Percentiles rank a stretch among this genome's conserved stretches.
phyloP scores from a whole-genome alignment of 2,113 vertebrate species.

The Macaca mulatta region DNA sequence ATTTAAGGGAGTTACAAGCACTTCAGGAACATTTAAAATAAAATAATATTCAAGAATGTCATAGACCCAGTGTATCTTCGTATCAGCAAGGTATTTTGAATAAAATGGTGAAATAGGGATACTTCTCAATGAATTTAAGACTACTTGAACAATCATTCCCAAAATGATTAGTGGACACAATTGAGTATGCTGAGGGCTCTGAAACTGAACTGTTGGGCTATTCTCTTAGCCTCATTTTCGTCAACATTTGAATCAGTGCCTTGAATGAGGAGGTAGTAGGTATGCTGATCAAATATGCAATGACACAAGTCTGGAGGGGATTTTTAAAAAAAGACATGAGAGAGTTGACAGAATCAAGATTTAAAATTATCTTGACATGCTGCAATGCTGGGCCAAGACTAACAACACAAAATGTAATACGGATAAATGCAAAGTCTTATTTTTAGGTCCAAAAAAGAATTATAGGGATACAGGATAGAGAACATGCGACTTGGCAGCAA shows the following conservation, averaged over 20 bases:
- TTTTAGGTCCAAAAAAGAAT: constrained; percentile 45
- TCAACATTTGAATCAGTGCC: constrained; percentile 10
- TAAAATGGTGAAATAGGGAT: not conserved
- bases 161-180: not conserved
- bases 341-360: constrained; percentile 56
- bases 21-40: not conserved
- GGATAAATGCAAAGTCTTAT: constrained; percentile 41
- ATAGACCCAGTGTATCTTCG: not conserved
- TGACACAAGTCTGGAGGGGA: not conserved
- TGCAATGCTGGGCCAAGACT: constrained; percentile 27
- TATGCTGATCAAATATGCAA: not conserved
- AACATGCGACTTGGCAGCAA: constrained; percentile 50
- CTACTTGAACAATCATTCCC: not conserved
- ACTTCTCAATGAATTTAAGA: not conserved
- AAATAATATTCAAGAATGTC: not conserved
- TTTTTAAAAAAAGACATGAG: not conserved
- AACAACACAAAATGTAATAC: constrained; percentile 32
- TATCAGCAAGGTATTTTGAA: not conserved
- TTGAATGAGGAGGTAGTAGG: not conserved
- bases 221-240: not conserved
- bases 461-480: constrained; percentile 18
- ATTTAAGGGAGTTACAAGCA: not conserved
- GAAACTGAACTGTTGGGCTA: not conserved
- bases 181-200: not conserved
- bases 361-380: constrained; percentile 45